phyloP scores from a whole-genome alignment of 2,113 vertebrate species.

The Catharus bicknelli region DNA sequence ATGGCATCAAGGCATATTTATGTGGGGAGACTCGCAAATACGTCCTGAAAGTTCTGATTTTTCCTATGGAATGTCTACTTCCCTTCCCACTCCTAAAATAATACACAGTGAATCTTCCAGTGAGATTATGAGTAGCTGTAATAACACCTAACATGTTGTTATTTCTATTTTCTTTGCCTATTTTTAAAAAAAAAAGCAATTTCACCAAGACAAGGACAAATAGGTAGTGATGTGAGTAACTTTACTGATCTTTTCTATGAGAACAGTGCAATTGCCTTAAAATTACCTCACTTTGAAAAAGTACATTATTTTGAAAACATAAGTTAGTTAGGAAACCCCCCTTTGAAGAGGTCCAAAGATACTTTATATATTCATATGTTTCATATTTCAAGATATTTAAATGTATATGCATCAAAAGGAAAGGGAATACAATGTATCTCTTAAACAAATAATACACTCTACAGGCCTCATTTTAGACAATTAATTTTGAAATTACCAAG shows the following conservation, averaged over 20 bases:
- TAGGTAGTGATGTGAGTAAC: not conserved
- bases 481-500: not conserved
- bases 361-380: not conserved
- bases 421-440: not conserved
- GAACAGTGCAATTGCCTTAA: not conserved
- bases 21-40: not conserved
- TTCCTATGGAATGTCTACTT: not conserved
- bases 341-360: not conserved
- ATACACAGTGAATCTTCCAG: not conserved
- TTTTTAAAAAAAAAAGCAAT: not conserved
- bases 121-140: not conserved
- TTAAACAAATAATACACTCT: not conserved
- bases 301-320: not conserved
- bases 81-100: not conserved
- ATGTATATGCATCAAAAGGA: not conserved
- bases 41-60: not conserved
- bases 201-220: not conserved
- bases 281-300: not conserved
- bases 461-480: not conserved
- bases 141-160: fast-evolving
- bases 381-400: not conserved
- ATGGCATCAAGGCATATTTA: not conserved
- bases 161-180: not conserved
- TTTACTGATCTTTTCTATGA: not conserved
- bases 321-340: not conserved